Evolutionary conservation across 2,888 invertebrate genomes (phyloP), one percentile per base, ranked within the genome.

Genomic region (Eupeodes luniger): DNA sequence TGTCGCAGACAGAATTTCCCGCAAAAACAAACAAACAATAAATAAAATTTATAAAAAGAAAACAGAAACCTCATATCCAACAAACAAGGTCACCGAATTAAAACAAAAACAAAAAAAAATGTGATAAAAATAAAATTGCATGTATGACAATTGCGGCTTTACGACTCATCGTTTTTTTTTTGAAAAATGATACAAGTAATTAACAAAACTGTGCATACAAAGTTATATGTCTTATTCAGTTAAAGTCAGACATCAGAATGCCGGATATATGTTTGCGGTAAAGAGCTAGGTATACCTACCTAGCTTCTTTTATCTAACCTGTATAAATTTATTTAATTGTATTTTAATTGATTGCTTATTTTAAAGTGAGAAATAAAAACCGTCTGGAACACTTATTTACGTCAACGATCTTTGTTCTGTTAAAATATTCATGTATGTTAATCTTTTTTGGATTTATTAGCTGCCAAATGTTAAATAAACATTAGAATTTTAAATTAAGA

Each of bases 11-110:
- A 49, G 67, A 67, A 47, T 74, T 75, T 78, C 51, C 62, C 57
- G 78, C 78, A 55, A 70, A 70, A 11, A 40, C 40, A 40, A 40
- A 7, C 5, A 40, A 40, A 40, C 5, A 40, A 7, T 40, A 40
- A 40, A 40, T 27, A 27, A 27, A 27, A 27, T 27, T 27, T 27
- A 40, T 3, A 40, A 40, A 40, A 40, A 40, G 7, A 36, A 36
- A 36, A 81, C 51, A 47, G 36, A 62, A 19, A 49, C 53, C 19
- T n/a, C 67, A 47, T 40, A 40, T 34, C 19, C 40, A 53, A 10
- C 19, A 55, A 70, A 70, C 86, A 80, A 83, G 83, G 83, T 80
- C 82, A 83, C 57, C 57, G 14, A 74, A 51, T 64, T 53, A n/a
- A 53, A 14, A 57, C 27, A 27, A 47, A 66, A 64, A 11, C 12